phyloP scores from a whole-genome alignment of 2,888 invertebrate genomes.

The Priocnemis perturbator region DNA sequence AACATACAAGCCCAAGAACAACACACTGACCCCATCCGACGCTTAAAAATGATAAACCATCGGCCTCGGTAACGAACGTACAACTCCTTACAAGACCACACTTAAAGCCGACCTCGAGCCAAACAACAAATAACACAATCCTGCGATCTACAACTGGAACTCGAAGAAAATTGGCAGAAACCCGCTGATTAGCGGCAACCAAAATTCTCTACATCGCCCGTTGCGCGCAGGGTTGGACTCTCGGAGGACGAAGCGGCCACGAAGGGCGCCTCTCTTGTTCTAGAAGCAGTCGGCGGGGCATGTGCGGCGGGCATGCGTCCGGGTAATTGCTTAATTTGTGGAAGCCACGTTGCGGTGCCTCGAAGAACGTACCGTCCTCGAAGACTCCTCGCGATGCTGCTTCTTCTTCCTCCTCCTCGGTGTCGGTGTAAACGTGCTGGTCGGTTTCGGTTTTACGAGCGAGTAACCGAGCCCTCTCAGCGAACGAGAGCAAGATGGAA shows the following conservation, averaged over 20 bases:
- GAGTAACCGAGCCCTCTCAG: slow-evolving; percentile 51
- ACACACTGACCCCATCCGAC: no score
- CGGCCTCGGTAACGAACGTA: no score
- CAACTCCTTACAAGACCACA: no score
- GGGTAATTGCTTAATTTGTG: slow-evolving; percentile 74
- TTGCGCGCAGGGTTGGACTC: no score
- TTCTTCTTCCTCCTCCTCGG: slow-evolving; percentile 32
- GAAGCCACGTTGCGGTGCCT: slow-evolving; percentile 56
- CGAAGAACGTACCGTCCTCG: slow-evolving; percentile 2
- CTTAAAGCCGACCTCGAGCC: no score
- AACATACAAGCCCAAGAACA: not conserved
- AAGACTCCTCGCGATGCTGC: slow-evolving; percentile 16
- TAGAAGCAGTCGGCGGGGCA: slow-evolving; percentile 24
- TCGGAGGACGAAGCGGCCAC: no score
- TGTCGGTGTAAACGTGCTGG: slow-evolving; percentile 37
- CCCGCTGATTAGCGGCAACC: no score
- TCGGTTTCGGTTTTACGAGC: slow-evolving; percentile 71
- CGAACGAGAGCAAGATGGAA: not conserved
- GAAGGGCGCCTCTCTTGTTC: slow-evolving; percentile 20
- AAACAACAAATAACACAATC: no score
- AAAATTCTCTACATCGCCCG: no score
- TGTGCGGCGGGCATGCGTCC: slow-evolving; percentile 50
- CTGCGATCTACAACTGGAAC: no score
- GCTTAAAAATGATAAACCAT: no score
- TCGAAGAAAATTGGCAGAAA: no score